Evolutionary conservation across 2,113 vertebrate species (phyloP).

Genomic region (Boulengeromyrus knoepffleri): DNA sequence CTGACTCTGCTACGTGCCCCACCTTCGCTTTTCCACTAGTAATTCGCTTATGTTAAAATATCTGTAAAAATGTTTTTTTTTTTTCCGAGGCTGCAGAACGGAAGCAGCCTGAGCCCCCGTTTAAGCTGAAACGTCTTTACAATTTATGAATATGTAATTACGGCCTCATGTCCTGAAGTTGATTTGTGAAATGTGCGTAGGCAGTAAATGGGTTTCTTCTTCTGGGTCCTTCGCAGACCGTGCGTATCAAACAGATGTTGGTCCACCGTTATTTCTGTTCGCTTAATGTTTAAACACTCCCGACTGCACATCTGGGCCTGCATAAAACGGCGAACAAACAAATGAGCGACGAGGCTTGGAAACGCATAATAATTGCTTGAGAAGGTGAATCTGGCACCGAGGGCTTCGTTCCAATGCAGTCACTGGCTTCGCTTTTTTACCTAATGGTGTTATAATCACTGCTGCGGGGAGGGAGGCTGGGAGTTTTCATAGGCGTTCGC

Average conservation of each 20-base stretch:
- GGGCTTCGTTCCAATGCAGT: neutral
- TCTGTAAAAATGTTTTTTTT: neutral
- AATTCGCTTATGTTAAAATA: neutral
- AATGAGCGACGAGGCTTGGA: neutral
- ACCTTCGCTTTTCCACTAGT: neutral
- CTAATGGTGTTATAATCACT: slow-evolving; percentile 12
- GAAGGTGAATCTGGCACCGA: neutral
- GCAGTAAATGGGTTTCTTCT: neutral
- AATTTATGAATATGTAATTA: neutral
- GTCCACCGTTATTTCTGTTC: neutral
- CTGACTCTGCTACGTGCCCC: neutral
- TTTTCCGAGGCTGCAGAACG: neutral
- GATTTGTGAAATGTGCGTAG: neutral
- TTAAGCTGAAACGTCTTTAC: neutral
- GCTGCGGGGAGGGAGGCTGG: neutral
- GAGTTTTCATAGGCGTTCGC: neutral
- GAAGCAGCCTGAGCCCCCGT: neutral
- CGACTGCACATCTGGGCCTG: neutral
- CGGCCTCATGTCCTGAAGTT: neutral
- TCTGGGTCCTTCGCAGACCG: neutral
- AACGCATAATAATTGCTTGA: neutral
- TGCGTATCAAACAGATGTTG: neutral
- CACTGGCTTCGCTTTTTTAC: neutral
- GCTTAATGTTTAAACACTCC: neutral
- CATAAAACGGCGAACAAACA: neutral